Percentiles rank a stretch among this genome's conserved stretches.
These are phyloP conservation scores for Chironomus tentans DNA, from an alignment of 2,888 invertebrate genomes.

Conservation along the genomic window DNA sequence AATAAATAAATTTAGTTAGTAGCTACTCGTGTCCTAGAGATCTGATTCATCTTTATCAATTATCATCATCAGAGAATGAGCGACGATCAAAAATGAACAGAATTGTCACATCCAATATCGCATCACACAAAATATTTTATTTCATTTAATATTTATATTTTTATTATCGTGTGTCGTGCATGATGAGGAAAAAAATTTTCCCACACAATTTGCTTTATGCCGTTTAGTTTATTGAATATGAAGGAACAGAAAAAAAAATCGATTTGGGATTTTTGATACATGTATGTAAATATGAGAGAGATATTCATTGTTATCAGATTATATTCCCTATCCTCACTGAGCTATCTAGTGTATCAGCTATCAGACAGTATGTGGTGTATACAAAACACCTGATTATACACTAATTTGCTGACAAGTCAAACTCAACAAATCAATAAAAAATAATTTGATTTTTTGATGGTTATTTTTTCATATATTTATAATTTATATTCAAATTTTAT, in stretches of 20 bases:
- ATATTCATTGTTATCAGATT: not conserved
- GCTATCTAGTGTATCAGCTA: too few species aligned
- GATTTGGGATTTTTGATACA: too few species aligned
- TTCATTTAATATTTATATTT: not conserved
- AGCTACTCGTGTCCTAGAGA: not conserved
- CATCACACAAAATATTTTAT: not conserved
- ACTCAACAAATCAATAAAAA: slow-evolving; percentile 25
- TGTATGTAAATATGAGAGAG: not conserved
- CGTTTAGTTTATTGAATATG: not conserved
- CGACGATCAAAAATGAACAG: not conserved
- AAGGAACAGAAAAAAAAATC: too few species aligned
- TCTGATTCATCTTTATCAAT: not conserved
- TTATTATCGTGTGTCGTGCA: not conserved
- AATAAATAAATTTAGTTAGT: not conserved
- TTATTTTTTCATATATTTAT: not conserved
- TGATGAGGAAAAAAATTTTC: not conserved
- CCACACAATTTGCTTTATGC: not conserved
- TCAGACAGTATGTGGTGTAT: not conserved
- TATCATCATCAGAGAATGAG: too few species aligned
- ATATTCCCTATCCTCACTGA: not conserved
- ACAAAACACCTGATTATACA: slow-evolving; percentile 23
- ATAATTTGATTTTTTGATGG: slow-evolving; percentile 17
- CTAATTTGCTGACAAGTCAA: slow-evolving; percentile 25
- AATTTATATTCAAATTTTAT: not conserved
- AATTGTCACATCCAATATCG: not conserved